Base-by-base conservation (phyloP, 1,140 invertebrate species). In the Tribolium madens region DNA sequence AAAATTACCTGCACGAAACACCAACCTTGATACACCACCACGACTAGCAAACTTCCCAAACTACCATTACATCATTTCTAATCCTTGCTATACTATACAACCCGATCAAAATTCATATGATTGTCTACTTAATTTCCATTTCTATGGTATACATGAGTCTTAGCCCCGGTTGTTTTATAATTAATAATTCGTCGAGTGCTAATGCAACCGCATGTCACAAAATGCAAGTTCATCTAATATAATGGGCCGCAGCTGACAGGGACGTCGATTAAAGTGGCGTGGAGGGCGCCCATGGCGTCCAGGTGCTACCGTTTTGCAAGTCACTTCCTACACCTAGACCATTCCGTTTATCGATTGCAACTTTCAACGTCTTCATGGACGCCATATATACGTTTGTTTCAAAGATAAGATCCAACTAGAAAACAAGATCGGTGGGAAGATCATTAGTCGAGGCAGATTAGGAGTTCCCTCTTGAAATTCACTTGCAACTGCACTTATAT, bases 211-310 rank as follows among this genome's bases (percentile, higher is more conserved):
- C 76, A 73, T 74, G 75, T 78, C 76, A 77, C 68, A 79, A 81
- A 81, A 81, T 76, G 80, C 77, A 79, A 76, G 78, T 80, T 81
- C 80, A 81, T 81, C 80, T 76, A 79, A 80, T 81, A 80, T 81
- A 81, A 81, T 81, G 80, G 80, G 47, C 36, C 76, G 79, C 80
- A 81, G 80, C 80, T 81, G 80, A 80, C 73, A 60, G 76, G 68
- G 74, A 76, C 75, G 79, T 78, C 75, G 74, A 81, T 78, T 80
- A 78, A 75, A 78, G 75, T 78, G 77, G 75, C 50, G 52, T 14
- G 76, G 78, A 73, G 57, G 77, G 75, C 73, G 78, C 73, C 53
- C 53, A 64, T 26, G 33, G 79, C 69, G 76, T 80, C 78, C 80
- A 81, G 80, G 80, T 81, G 80, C 79, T 78, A 72, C 47, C 48